Conservation (phyloP, 2,888 invertebrate species). For the Lithophane ornitopus region DNA sequence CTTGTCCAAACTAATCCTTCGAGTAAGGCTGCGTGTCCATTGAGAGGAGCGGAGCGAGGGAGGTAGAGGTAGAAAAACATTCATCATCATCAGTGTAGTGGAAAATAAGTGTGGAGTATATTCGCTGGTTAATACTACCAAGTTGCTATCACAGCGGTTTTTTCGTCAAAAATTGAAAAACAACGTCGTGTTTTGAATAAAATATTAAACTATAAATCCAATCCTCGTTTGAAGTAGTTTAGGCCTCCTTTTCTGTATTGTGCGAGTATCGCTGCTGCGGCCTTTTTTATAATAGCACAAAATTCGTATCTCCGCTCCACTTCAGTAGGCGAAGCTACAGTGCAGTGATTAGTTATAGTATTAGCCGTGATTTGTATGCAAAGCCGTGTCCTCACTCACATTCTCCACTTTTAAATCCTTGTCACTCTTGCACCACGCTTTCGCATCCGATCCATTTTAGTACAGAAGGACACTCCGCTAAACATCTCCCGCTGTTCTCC, state of each 20-base stretch:
- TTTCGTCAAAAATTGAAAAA: too few species aligned
- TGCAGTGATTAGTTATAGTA: not conserved
- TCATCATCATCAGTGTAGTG: not conserved
- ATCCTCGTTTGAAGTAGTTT: not conserved
- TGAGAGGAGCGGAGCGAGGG: not conserved
- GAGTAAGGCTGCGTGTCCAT: constrained; percentile 44
- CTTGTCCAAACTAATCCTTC: constrained; percentile 73
- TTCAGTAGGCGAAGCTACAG: not conserved
- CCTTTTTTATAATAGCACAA: not conserved
- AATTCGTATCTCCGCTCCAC: not conserved
- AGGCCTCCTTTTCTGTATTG: not conserved
- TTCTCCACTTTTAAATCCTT: too few species aligned
- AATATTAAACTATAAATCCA: too few species aligned
- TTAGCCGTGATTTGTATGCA: not conserved
- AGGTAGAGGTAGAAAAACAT: not conserved
- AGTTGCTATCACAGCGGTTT: too few species aligned
- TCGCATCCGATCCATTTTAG: too few species aligned
- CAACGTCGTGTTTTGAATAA: too few species aligned
- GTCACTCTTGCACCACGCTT: too few species aligned
- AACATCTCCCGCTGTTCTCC: not conserved
- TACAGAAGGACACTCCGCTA: not conserved
- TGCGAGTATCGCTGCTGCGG: not conserved
- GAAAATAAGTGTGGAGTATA: too few species aligned
- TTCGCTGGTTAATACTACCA: too few species aligned
- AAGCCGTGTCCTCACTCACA: not conserved